Evolutionary conservation across 2,888 invertebrate genomes (phyloP).

Genomic region (Andrena trimmerana): DNA sequence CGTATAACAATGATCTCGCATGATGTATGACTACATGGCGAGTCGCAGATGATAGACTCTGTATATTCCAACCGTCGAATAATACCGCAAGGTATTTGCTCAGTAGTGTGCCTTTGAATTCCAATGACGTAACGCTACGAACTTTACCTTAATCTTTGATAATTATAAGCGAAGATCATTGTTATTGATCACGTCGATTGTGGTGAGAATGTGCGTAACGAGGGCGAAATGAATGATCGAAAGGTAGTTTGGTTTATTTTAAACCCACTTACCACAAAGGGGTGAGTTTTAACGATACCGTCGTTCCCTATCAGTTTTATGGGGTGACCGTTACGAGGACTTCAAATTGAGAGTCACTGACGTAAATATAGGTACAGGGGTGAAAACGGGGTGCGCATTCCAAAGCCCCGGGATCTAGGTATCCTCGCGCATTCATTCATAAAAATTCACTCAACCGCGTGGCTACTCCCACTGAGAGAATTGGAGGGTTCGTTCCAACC

Average conservation of each 20-base stretch:
- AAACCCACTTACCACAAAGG: conserved; percentile 46
- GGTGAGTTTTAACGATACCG: conserved; percentile 46
- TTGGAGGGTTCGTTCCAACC: conserved; percentile 73
- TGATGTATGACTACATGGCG: conserved; percentile 35
- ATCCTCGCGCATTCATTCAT: conserved; percentile 78
- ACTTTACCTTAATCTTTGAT: neutral
- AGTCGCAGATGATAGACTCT: neutral
- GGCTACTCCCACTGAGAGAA: conserved; percentile 72
- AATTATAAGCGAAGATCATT: neutral
- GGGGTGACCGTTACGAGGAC: conserved; percentile 51
- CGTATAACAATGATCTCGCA: conserved; percentile 10
- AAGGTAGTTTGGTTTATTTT: conserved; percentile 52
- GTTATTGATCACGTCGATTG: too few relatives aligned
- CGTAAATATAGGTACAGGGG: conserved; percentile 73
- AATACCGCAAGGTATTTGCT: neutral
- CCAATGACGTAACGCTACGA: neutral
- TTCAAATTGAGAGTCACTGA: conserved; percentile 72
- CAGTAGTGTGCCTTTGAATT: neutral
- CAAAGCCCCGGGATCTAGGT: conserved; percentile 72
- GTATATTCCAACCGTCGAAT: neutral
- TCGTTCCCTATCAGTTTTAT: conserved; percentile 51
- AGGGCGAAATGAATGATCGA: conserved; percentile 37
- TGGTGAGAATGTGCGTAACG: neutral
- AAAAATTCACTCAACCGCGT: conserved; percentile 77
- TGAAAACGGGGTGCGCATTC: conserved; percentile 75